These are phyloP conservation scores for Forbesichthys agassizii DNA, from an alignment of 2,113 vertebrate species.

Conservation along the genomic window DNA sequence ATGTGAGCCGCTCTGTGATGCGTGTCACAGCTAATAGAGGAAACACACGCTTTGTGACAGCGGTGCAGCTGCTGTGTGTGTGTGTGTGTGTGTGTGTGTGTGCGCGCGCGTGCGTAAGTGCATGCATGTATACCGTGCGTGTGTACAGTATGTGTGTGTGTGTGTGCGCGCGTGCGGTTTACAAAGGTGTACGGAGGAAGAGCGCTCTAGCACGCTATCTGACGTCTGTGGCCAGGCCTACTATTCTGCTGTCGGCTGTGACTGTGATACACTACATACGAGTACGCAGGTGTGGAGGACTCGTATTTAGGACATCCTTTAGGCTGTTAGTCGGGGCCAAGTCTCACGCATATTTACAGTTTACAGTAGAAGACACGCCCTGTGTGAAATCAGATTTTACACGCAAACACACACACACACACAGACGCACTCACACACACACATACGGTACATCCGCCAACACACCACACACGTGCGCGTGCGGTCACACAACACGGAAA, in stretches of 20 bases:
- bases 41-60: slow-evolving; percentile 18
- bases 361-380: no score
- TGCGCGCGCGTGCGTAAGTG: neutral
- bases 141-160: no score
- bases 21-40: slow-evolving; percentile 22
- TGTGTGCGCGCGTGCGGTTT: no score
- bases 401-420: slow-evolving; percentile 32
- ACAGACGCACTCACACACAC: slow-evolving; percentile 10
- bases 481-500: slow-evolving; percentile 18
- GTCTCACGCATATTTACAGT: no score
- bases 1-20: slow-evolving; percentile 14
- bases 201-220: slow-evolving; percentile 1
- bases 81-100: slow-evolving; percentile 25
- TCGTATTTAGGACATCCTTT: no score
- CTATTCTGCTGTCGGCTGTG: slow-evolving; percentile 14
- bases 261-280: slow-evolving; percentile 3
- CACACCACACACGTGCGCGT: slow-evolving; percentile 3
- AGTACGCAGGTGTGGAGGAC: neutral
- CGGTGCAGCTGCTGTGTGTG: slow-evolving; percentile 9
- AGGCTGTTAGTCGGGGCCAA: no score
- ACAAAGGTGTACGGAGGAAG: no score
- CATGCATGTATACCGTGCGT: no score
- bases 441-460: neutral
- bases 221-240: slow-evolving; percentile 21
- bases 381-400: slow-evolving; percentile 5